Percentiles rank a stretch among this genome's conserved stretches.
phyloP scores from a whole-genome alignment of 1,140 invertebrate species.

The Archivesica marissinica region DNA sequence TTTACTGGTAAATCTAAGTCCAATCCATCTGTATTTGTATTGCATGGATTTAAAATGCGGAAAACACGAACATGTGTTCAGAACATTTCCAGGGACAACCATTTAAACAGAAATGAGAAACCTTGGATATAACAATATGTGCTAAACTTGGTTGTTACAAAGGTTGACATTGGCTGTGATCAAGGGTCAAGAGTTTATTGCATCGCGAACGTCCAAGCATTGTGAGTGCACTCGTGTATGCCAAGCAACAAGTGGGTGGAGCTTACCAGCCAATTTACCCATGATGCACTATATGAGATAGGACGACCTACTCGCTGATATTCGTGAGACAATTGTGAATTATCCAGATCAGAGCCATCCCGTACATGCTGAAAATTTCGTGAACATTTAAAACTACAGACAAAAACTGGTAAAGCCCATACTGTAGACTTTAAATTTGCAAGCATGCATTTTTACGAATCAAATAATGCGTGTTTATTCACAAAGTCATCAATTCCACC shows the following conservation, averaged over 20 bases:
- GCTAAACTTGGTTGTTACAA: no score
- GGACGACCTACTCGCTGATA: constrained; percentile 58
- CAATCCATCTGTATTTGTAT: no score
- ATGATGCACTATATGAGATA: constrained; percentile 48
- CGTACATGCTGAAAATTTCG: constrained; percentile 46
- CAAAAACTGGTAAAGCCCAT: background rate
- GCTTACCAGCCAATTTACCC: constrained; percentile 62
- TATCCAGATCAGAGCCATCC: constrained; percentile 13
- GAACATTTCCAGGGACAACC: no score
- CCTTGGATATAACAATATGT: no score
- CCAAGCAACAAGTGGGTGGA: background rate
- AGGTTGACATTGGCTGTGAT: background rate
- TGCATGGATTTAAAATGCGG: no score
- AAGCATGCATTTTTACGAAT: no score
- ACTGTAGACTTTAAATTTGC: no score
- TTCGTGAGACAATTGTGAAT: constrained; percentile 9
- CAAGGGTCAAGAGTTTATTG: background rate
- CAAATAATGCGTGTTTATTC: no score
- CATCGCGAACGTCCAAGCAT: background rate
- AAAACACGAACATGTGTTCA: no score
- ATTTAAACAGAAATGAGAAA: no score
- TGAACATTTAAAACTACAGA: constrained; percentile 25
- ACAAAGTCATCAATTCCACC: no score
- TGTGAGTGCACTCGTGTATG: constrained; percentile 21
- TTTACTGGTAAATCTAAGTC: no score